Conservation (phyloP, 2,888 invertebrate species). For the Lacanobia wlatinum region DNA sequence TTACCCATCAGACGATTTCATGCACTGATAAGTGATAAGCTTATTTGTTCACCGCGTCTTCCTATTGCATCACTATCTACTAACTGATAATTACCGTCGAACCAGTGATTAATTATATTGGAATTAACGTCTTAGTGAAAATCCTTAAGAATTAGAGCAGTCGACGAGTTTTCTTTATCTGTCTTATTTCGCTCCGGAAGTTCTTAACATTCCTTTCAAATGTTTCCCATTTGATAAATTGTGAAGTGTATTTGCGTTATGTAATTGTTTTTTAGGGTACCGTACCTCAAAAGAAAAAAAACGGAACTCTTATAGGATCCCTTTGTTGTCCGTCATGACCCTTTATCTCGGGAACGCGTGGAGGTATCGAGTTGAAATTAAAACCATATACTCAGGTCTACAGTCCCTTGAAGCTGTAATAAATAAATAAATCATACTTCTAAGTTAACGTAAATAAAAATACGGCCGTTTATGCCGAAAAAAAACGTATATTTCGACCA, state of each 20-base stretch:
- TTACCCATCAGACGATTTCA: constrained; percentile 24
- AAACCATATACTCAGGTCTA: too few species aligned
- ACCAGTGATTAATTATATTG: constrained; percentile 17
- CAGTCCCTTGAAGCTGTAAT: too few species aligned
- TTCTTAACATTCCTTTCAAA: constrained; percentile 23
- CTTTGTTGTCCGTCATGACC: too few species aligned
- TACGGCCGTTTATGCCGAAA: too few species aligned
- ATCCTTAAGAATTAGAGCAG: neutral
- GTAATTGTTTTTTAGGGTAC: constrained; percentile 11
- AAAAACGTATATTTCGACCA: too few species aligned
- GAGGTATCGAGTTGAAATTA: too few species aligned
- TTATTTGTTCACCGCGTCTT: constrained; percentile 59
- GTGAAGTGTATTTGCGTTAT: constrained; percentile 7
- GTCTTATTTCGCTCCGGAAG: constrained; percentile 16
- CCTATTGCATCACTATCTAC: constrained; percentile 70
- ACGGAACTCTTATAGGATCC: too few species aligned
- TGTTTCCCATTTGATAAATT: constrained; percentile 14
- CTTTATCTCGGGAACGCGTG: too few species aligned
- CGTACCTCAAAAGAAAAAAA: too few species aligned
- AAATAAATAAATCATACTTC: too few species aligned
- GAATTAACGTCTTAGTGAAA: constrained; percentile 15
- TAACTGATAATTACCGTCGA: constrained; percentile 8
- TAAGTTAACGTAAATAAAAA: too few species aligned
- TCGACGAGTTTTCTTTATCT: constrained; percentile 10
- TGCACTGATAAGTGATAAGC: constrained; percentile 64